A percentile compares a stretch with the other conserved stretches of the same genome.
These are phyloP conservation scores for Catharus minimus DNA, from an alignment of 2,113 vertebrate genomes.

Conservation along the genomic window DNA sequence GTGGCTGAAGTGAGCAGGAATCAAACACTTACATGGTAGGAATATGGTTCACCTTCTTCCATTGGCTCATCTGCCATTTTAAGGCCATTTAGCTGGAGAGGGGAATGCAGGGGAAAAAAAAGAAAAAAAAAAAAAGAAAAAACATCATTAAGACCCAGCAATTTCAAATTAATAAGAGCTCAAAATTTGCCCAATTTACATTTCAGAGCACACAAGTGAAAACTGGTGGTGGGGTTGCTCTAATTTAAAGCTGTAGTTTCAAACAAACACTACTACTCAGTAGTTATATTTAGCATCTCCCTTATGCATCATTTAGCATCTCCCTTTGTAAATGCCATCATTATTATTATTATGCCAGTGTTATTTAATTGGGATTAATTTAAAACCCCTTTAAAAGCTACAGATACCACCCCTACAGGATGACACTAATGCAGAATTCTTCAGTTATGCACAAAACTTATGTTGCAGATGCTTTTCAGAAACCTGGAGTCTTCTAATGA, in stretches of 20 bases:
- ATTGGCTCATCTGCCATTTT: conserved; percentile 95
- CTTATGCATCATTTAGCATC: background rate
- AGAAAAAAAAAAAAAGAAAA: background rate
- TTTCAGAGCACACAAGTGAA: background rate
- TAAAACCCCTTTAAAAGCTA: conserved; percentile 6
- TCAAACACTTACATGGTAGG: conserved; percentile 85
- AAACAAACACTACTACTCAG: conserved; percentile 10
- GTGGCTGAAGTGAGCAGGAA: background rate
- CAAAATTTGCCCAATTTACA: background rate
- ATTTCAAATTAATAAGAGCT: background rate
- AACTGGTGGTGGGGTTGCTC: background rate
- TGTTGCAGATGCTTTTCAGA: background rate
- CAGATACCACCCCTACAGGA: background rate
- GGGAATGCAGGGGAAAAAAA: background rate
- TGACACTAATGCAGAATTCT: background rate
- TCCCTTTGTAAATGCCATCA: background rate
- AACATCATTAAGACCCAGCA: background rate
- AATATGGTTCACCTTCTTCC: conserved; percentile 92
- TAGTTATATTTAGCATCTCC: conserved; percentile 27
- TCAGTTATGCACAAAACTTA: background rate
- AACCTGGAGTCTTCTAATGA: background rate
- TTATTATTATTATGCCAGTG: conserved; percentile 5
- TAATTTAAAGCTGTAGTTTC: background rate
- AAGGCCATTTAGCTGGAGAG: conserved; percentile 89
- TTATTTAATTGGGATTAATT: conserved; percentile 19